Evolutionary conservation across 2,888 invertebrate genomes (phyloP).

Genomic region (Acrocera orbiculus): DNA sequence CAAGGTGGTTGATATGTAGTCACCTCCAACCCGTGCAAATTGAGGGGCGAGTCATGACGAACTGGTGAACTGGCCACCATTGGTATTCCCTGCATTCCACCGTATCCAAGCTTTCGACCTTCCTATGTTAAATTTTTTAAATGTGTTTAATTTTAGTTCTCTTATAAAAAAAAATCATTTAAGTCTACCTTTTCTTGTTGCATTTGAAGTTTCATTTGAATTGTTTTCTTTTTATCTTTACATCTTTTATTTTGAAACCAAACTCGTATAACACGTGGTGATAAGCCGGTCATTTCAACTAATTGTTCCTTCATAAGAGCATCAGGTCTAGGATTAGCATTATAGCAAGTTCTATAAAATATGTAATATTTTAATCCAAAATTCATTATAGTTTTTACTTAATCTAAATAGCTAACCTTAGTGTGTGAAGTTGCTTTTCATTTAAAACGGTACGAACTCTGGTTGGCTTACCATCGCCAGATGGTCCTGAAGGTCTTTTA

Average conservation of each 20-base stretch:
- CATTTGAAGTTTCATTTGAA: constrained; percentile 94
- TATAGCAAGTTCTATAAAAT: constrained; percentile 92
- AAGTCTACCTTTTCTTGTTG: constrained; percentile 84
- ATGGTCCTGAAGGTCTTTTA: constrained; percentile 31
- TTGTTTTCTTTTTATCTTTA: constrained; percentile 94
- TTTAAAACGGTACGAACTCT: constrained; percentile 95
- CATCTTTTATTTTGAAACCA: constrained; percentile 99
- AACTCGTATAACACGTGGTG: constrained; percentile 93
- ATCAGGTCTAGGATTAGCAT: constrained; percentile 94
- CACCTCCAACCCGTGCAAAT: constrained; percentile 72
- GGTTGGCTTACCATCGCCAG: constrained; percentile 83
- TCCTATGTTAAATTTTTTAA: constrained; percentile 50
- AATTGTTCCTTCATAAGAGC: constrained; percentile 98
- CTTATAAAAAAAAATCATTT: not conserved
- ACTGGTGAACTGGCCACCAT: constrained; percentile 94
- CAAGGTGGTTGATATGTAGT: constrained; percentile 91
- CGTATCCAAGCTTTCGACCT: constrained; percentile 84
- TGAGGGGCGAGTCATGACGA: constrained; percentile 71
- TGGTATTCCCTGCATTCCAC: constrained; percentile 91
- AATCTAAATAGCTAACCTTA: constrained; percentile 39
- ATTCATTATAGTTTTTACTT: no score
- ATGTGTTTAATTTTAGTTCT: constrained; percentile 2
- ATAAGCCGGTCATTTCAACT: constrained; percentile 96
- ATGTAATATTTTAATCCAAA: no score
- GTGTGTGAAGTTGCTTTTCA: constrained; percentile 93